phyloP scores from a whole-genome alignment of 35 echinoderm and acorn worm genomes.

The Lytechinus variegatus region DNA sequence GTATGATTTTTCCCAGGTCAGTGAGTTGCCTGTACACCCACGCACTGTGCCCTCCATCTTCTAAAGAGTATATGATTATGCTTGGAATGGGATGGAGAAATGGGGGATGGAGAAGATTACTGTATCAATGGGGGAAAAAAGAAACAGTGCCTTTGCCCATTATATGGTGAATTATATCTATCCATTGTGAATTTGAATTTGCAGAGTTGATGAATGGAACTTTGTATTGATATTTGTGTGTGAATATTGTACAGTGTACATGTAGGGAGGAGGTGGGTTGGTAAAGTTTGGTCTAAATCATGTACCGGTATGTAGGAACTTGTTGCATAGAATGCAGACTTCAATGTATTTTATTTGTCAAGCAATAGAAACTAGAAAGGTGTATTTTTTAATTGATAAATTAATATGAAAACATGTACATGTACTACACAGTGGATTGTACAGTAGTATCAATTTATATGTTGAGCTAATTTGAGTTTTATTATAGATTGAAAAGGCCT shows the following conservation, averaged over 20 bases:
- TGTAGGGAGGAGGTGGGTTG: not conserved
- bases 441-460: too few relatives aligned
- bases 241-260: not conserved
- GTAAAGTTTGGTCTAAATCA: not conserved
- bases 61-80: conserved; percentile 11
- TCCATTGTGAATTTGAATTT: not conserved
- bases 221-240: not conserved
- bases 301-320: not conserved
- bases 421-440: too few relatives aligned
- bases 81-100: not conserved
- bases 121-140: not conserved
- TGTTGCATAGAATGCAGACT: not conserved
- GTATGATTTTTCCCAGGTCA: conserved; percentile 14
- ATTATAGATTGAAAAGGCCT: too few relatives aligned
- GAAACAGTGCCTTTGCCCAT: not conserved
- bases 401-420: too few relatives aligned
- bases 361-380: too few relatives aligned
- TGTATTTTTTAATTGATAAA: too few relatives aligned
- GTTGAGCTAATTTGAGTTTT: too few relatives aligned
- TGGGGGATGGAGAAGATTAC: not conserved
- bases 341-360: too few relatives aligned
- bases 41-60: not conserved
- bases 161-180: not conserved
- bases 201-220: not conserved
- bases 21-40: not conserved